Evolutionary conservation across 2,113 vertebrate genomes (phyloP), one percentile per base, ranked within the genome.

Genomic region (Ellobius talpinus): DNA sequence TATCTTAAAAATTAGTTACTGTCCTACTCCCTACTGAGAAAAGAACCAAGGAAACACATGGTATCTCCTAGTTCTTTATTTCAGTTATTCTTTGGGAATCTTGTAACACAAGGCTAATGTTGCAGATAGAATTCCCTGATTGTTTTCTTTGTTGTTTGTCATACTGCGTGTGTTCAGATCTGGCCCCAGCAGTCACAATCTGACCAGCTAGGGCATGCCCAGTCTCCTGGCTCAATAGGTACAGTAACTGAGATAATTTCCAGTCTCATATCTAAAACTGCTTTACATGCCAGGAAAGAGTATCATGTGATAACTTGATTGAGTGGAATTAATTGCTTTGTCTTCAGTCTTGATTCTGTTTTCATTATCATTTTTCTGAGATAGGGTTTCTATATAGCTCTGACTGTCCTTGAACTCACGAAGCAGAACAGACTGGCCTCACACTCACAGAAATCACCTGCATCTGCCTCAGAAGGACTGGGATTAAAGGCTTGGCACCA

Each of bases 181-280:
- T 76, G 90, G n/a, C 6, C n/a, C 58, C 77, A 92, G n/a, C 6
- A 84, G 7, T 90, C 61, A 76, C 33, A 78, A 88, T 4, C 55
- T 66, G 55, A 78, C 39, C 19, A 55, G 17, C 68, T 79, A 68
- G 78, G 73, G 58, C 24, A 23, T 42, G 1, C 36, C n/a, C 39
- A n/a, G 14, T 81, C 11, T 61, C 91, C 12, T 55, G 13, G 26
- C 68, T 92, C 84, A 87, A 21, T 61, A 76, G 9, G 1, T 45
- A 79, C 45, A 68, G 61, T 65, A 68, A 21, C 19, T n/a, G 55
- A 78, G 45, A 77, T 8, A 93, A 19, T 79, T 84, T 76, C 36
- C 90, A 23, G 58, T 47, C 89, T 85, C 61, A 7, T n/a, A 52
- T 92, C n/a, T 47, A 94, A 90, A 96, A 72, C 12, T 78, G 87